These are phyloP conservation scores for Drosophila sp. DNA, from an alignment of 1,140 invertebrate genomes.

Conservation along the genomic window DNA sequence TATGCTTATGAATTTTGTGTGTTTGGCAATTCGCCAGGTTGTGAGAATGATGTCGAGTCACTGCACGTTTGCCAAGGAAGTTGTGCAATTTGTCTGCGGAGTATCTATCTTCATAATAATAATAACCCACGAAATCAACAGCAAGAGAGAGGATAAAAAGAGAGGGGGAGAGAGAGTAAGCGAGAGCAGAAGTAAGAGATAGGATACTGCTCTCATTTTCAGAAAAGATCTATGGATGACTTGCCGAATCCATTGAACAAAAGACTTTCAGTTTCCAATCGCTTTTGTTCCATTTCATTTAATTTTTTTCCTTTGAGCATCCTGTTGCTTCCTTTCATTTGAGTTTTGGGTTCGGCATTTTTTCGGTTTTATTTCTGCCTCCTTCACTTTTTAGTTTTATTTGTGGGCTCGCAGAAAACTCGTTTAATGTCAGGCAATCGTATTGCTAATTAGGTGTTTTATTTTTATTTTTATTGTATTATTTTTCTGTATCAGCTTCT, in stretches of 20 bases:
- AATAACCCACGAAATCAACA: background rate
- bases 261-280: slow-evolving; percentile 64
- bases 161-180: slow-evolving; percentile 2
- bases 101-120: slow-evolving; percentile 1
- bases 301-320: slow-evolving; percentile 49
- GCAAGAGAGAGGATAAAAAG: background rate
- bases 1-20: slow-evolving; percentile 1
- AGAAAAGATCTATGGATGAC: slow-evolving; percentile 60
- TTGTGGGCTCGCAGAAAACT: slow-evolving; percentile 41
- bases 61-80: slow-evolving; percentile 44
- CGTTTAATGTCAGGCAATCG: slow-evolving; percentile 55
- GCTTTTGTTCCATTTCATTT: slow-evolving; percentile 56
- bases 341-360: slow-evolving; percentile 11
- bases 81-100: slow-evolving; percentile 56
- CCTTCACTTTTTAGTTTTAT: slow-evolving; percentile 30
- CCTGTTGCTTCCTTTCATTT: slow-evolving; percentile 56
- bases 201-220: slow-evolving; percentile 11
- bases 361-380: slow-evolving; percentile 14
- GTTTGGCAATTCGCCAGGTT: slow-evolving; percentile 44
- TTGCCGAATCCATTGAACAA: slow-evolving; percentile 47
- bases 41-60: slow-evolving; percentile 68
- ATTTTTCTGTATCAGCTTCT: slow-evolving; percentile 6
- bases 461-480: slow-evolving; percentile 4
- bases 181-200: background rate
- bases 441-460: slow-evolving; percentile 60